Evolutionary conservation across 2,888 invertebrate genomes (phyloP).

Genomic region (Agrenia bidenticulata): DNA sequence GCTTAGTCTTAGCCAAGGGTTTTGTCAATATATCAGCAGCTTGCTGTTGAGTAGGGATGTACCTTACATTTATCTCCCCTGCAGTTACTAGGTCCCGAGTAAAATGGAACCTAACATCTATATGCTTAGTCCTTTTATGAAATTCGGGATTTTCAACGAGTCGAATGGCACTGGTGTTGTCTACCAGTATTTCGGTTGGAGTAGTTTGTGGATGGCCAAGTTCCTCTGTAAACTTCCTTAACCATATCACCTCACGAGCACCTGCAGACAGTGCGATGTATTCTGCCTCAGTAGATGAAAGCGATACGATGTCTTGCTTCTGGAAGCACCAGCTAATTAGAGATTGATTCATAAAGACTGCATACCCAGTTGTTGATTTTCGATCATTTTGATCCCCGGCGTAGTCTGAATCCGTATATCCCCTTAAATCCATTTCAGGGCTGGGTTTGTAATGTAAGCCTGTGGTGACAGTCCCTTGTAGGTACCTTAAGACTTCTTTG

Average conservation of each 20-base stretch:
- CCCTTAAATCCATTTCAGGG: slow-evolving; percentile 8
- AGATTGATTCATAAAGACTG: slow-evolving; percentile 11
- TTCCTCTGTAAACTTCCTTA: slow-evolving; percentile 33
- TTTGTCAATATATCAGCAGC: slow-evolving; percentile 21
- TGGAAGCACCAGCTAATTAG: slow-evolving; percentile 41
- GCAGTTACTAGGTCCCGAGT: slow-evolving; percentile 23
- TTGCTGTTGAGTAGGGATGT: slow-evolving; percentile 16
- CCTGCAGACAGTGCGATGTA: slow-evolving; percentile 37
- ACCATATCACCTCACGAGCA: slow-evolving; percentile 38
- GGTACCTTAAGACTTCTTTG: not conserved
- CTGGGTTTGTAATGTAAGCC: not conserved
- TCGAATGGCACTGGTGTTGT: slow-evolving; percentile 38
- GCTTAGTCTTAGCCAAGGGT: slow-evolving; percentile 34
- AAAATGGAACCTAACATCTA: slow-evolving; percentile 40
- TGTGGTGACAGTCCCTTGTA: slow-evolving; percentile 13
- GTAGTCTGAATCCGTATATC: slow-evolving; percentile 48
- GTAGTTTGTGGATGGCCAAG: too few species aligned
- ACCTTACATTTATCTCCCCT: not conserved
- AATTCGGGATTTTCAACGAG: slow-evolving; percentile 47
- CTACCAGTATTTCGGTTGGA: slow-evolving; percentile 9
- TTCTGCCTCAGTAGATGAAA: slow-evolving; percentile 45
- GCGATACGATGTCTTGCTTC: slow-evolving; percentile 34
- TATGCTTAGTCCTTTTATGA: slow-evolving; percentile 25
- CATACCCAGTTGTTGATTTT: slow-evolving; percentile 44
- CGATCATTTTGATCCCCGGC: slow-evolving; percentile 34